These are phyloP conservation scores for Scaptomyza hsui DNA, from an alignment of 1,140 invertebrate genomes.

Conservation along the genomic window DNA sequence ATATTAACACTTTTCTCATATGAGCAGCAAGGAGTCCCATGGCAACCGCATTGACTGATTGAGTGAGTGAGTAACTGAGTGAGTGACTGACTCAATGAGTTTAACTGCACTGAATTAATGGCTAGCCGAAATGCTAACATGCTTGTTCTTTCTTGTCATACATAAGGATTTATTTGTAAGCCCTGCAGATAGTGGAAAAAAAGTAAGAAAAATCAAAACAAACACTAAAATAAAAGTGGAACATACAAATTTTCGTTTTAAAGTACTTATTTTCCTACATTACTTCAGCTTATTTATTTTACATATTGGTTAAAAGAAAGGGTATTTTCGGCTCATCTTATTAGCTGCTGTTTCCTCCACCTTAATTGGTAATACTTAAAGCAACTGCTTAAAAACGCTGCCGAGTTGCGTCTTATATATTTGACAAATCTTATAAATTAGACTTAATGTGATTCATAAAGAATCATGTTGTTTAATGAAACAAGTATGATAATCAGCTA, in stretches of 20 bases:
- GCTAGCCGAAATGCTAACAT: conserved; percentile 7
- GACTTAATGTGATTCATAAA: neutral
- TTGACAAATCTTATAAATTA: neutral
- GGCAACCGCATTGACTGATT: conserved; percentile 64
- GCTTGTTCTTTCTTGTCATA: conserved; percentile 10
- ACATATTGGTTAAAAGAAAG: too few species aligned
- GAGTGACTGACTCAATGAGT: conserved; percentile 1
- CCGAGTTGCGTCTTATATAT: neutral
- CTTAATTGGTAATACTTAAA: conserved; percentile 21
- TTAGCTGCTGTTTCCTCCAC: neutral
- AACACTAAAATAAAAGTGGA: too few species aligned
- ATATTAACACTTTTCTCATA: conserved; percentile 77
- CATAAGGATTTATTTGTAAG: conserved; percentile 13
- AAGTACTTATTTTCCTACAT: too few species aligned
- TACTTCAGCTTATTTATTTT: too few species aligned
- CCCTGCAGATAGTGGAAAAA: neutral
- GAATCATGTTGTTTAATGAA: neutral
- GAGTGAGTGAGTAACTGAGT: conserved; percentile 26
- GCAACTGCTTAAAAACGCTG: neutral
- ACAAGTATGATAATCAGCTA: neutral
- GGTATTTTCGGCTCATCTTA: neutral
- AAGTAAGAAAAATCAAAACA: too few species aligned
- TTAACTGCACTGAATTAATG: conserved; percentile 1
- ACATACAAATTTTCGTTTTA: too few species aligned
- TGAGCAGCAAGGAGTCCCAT: conserved; percentile 55